Conservation (phyloP, 2,888 invertebrate genomes). For the Villa cingulata region DNA sequence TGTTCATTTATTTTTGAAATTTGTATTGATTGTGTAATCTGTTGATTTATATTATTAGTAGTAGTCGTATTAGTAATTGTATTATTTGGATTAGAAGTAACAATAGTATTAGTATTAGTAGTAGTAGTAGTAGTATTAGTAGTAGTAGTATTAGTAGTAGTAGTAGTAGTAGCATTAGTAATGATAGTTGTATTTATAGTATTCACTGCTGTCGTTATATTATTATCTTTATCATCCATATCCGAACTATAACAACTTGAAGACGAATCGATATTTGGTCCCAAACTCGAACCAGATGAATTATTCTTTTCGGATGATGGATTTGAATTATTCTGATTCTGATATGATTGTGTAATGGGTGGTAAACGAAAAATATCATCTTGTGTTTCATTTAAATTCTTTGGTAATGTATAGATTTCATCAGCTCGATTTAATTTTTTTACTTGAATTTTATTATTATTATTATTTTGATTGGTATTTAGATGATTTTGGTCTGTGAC, state of each 20-base stretch:
- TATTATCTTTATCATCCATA: slow-evolving; percentile 22
- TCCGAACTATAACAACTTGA: slow-evolving; percentile 44
- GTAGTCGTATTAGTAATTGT: too few relatives aligned
- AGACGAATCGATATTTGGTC: slow-evolving; percentile 55
- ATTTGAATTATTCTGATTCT: slow-evolving; percentile 37
- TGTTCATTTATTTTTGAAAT: slow-evolving; percentile 9
- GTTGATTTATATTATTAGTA: not conserved
- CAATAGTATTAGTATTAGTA: too few relatives aligned
- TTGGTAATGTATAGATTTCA: too few relatives aligned
- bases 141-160: too few relatives aligned
- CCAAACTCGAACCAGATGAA: slow-evolving; percentile 52
- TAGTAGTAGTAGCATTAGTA: too few relatives aligned
- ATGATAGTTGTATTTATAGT: too few relatives aligned
- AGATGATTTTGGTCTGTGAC: not conserved
- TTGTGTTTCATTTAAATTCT: not conserved
- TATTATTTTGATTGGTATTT: not conserved
- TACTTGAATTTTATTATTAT: slow-evolving; percentile 4
- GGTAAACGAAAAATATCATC: slow-evolving; percentile 48
- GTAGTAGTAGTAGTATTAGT: too few relatives aligned
- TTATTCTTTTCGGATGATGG: slow-evolving; percentile 6
- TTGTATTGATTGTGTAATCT: slow-evolving; percentile 1
- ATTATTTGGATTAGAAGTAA: too few relatives aligned
- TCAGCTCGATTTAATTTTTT: slow-evolving; percentile 1
- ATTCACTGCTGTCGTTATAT: not conserved
- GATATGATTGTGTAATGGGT: slow-evolving; percentile 51